Evolutionary conservation across 2,888 invertebrate species (phyloP).

Genomic region (Malachius bipustulatus): DNA sequence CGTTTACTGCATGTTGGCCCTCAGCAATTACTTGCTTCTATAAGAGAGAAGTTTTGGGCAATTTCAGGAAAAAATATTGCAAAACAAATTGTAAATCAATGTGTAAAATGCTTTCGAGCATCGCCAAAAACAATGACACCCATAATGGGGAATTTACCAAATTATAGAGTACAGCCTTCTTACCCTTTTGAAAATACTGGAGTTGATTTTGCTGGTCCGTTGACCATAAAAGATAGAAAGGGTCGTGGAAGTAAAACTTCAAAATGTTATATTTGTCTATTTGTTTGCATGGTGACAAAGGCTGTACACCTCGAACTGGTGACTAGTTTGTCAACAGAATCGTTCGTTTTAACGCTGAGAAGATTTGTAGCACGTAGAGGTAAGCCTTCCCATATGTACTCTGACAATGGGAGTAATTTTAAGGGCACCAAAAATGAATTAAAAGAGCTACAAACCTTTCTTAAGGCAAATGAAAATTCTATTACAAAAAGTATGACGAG

Average conservation of each 20-base stretch:
- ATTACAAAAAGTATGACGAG: no score
- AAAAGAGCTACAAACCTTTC: no score
- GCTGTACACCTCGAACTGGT: no score
- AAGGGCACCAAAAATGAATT: no score
- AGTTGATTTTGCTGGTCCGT: conserved; percentile 17
- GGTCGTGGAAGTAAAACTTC: conserved; percentile 8
- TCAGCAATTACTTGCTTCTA: conserved; percentile 11
- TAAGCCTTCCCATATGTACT: no score
- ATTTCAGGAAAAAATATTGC: conserved; percentile 14
- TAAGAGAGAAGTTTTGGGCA: conserved; percentile 14
- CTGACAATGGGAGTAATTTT: no score
- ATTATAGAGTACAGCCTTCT: conserved; percentile 8
- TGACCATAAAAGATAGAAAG: conserved; percentile 9
- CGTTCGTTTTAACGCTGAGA: no score
- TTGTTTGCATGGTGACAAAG: no score
- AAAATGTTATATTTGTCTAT: conserved; percentile 14
- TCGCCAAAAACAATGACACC: conserved; percentile 9
- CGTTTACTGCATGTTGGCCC: conserved; percentile 16
- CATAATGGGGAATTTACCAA: conserved; percentile 16
- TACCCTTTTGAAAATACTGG: conserved; percentile 13
- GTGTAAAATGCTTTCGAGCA: conserved; percentile 14
- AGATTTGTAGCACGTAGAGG: no score
- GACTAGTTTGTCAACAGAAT: no score
- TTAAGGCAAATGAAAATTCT: no score
- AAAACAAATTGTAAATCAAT: conserved; percentile 11